These are phyloP conservation scores for Eremophila alpestris DNA, from an alignment of 2,797 vertebrate species.

Conservation along the genomic window DNA sequence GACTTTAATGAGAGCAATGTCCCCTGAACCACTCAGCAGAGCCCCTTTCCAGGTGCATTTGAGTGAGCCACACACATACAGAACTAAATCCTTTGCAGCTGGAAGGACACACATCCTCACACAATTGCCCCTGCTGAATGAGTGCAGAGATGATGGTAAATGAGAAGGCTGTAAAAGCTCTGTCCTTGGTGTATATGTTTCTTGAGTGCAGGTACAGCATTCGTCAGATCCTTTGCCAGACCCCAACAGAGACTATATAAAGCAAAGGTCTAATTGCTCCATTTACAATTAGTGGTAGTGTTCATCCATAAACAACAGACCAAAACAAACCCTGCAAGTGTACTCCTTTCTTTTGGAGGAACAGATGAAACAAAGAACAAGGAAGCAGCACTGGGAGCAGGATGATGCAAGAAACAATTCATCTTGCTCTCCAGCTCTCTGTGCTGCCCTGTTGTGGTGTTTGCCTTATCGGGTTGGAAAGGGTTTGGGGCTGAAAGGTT, in stretches of 20 bases:
- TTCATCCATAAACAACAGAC: constrained; percentile 12
- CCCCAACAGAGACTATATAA: background rate
- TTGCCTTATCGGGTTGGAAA: background rate
- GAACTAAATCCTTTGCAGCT: constrained; percentile 41
- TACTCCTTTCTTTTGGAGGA: background rate
- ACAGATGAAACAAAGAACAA: background rate
- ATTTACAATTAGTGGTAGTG: background rate
- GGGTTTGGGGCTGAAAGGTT: background rate
- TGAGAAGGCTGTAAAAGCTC: constrained; percentile 30
- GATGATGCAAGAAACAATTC: background rate
- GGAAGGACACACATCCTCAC: background rate
- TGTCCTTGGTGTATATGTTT: background rate
- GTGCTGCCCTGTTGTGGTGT: background rate
- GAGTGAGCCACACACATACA: background rate
- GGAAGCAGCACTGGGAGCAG: background rate
- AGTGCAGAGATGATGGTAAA: background rate
- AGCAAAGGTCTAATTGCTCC: constrained; percentile 34
- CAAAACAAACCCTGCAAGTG: background rate
- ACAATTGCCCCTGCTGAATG: background rate
- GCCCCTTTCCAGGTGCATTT: constrained; percentile 17
- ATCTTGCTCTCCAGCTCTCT: background rate
- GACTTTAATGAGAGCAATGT: background rate
- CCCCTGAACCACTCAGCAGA: background rate
- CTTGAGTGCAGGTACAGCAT: background rate
- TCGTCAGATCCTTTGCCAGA: constrained; percentile 26